Conservation (phyloP, 2,113 vertebrate species). For the Siphamia tubifer region DNA sequence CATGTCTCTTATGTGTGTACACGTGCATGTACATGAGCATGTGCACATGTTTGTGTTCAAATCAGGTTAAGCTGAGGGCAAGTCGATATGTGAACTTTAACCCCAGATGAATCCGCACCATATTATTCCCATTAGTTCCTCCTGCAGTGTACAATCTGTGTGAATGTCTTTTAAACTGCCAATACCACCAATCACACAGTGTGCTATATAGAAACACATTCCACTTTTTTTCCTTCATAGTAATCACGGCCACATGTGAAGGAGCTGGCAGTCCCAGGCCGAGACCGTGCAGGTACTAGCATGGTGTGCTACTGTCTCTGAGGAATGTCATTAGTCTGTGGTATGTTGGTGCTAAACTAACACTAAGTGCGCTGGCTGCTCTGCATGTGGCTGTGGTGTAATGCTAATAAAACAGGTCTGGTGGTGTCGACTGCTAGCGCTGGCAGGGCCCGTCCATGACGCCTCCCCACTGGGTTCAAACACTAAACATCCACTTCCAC, state of each 20-base stretch:
- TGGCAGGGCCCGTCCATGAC: slow-evolving; percentile 24
- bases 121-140: neutral
- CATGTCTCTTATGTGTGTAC: neutral
- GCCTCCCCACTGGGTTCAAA: slow-evolving; percentile 69
- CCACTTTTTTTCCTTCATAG: neutral
- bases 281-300: neutral
- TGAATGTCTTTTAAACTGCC: neutral
- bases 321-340: slow-evolving; percentile 46
- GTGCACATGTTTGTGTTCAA: slow-evolving; percentile 14
- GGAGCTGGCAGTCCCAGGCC: neutral
- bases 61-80: slow-evolving; percentile 42
- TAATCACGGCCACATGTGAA: slow-evolving; percentile 1
- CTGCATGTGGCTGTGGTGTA: slow-evolving; percentile 63
- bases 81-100: slow-evolving; percentile 34
- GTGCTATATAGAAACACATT: neutral
- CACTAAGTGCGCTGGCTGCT: slow-evolving; percentile 32
- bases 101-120: neutral
- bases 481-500: slow-evolving; percentile 24
- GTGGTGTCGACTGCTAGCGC: slow-evolving; percentile 52
- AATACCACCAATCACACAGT: neutral
- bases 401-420: slow-evolving; percentile 61
- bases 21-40: neutral
- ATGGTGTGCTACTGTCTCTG: slow-evolving; percentile 20
- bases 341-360: slow-evolving; percentile 45
- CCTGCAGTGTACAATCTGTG: neutral